phyloP scores from a whole-genome alignment of 2,113 vertebrate genomes.

The Trichechus manatus region DNA sequence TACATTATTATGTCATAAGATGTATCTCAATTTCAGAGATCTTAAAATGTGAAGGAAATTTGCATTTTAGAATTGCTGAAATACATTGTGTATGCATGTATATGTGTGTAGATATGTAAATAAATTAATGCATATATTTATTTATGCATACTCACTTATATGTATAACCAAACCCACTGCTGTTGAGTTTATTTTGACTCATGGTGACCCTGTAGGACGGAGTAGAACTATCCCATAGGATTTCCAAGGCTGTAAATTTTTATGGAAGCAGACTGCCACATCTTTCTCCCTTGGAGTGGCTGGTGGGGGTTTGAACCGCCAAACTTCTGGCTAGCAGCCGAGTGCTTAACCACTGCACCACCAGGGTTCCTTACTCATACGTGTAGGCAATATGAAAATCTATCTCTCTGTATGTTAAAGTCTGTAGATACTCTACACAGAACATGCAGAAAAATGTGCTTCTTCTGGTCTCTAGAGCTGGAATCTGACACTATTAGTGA shows the following conservation, averaged over 20 bases:
- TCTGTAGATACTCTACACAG: not conserved
- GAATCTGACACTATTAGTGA: not conserved
- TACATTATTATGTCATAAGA: not conserved
- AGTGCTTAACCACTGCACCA: no score
- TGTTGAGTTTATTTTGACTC: no score
- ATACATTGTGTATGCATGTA: not conserved
- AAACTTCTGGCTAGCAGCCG: no score
- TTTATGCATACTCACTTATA: not conserved
- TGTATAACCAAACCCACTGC: not conserved
- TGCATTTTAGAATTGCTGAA: conserved; percentile 21
- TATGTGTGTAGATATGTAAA: not conserved
- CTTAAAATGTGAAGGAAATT: not conserved
- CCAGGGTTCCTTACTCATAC: not conserved
- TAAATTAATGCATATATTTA: not conserved
- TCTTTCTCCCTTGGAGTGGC: no score
- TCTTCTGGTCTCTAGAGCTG: not conserved
- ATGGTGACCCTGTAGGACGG: no score
- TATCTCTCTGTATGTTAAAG: not conserved
- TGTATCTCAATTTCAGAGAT: not conserved
- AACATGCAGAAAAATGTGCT: not conserved
- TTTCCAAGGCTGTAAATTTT: no score
- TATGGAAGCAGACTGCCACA: no score
- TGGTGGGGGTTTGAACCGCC: no score
- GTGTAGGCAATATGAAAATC: not conserved
- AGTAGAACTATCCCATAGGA: no score